Conservation (phyloP, 2,797 vertebrate genomes). For the Chaunax sp. region DNA sequence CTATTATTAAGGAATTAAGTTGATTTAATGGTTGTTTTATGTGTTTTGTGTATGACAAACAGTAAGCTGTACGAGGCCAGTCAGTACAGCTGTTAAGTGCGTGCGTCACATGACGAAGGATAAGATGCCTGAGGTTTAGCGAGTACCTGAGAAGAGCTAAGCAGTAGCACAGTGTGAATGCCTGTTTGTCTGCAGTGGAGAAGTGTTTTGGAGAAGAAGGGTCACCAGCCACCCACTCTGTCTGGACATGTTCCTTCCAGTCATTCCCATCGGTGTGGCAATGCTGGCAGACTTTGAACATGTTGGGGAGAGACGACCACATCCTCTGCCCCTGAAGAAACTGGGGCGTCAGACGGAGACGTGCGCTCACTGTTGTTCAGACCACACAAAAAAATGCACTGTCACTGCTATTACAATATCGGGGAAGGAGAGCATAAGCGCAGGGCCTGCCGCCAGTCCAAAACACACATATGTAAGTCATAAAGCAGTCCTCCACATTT, state of each 20-base stretch:
- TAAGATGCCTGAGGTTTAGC: conserved; percentile 44
- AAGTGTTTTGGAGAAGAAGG: conserved; percentile 42
- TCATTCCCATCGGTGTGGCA: conserved; percentile 68
- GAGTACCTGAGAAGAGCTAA: conserved; percentile 43
- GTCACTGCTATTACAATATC: conserved; percentile 18
- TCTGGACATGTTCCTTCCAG: conserved; percentile 68
- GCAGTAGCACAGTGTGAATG: conserved; percentile 18
- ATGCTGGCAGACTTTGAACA: conserved; percentile 56
- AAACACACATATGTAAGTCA: conserved; percentile 1
- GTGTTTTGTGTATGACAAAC: neutral
- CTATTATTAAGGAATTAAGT: neutral
- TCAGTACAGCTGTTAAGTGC: neutral
- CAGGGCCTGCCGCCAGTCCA: neutral
- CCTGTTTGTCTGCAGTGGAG: conserved; percentile 29
- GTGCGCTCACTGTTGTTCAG: conserved; percentile 27
- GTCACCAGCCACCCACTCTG: conserved; percentile 66
- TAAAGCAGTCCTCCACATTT: neutral
- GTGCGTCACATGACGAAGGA: conserved; percentile 32
- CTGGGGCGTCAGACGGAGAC: conserved; percentile 18
- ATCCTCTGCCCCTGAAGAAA: conserved; percentile 53
- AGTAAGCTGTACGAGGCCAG: neutral
- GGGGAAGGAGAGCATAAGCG: neutral
- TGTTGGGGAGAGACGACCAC: conserved; percentile 56
- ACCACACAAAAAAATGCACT: conserved; percentile 17
- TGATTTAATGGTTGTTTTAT: neutral